These are phyloP conservation scores for Pomatostomus ruficeps DNA, from an alignment of 2,113 vertebrate genomes.

Conservation along the genomic window DNA sequence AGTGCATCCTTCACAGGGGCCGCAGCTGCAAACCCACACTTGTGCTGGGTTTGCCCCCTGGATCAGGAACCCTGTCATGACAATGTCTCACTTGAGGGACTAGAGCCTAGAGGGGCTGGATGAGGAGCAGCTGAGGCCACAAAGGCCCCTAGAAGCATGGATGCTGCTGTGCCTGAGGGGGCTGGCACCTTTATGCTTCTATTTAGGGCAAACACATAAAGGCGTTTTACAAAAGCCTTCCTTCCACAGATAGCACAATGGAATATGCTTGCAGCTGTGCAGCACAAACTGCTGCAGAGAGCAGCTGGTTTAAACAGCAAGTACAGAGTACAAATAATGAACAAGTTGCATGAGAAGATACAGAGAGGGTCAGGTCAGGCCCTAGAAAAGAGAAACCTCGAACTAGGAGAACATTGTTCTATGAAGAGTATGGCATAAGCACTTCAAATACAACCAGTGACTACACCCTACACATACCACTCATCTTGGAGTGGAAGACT, in stretches of 20 bases:
- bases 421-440: neutral
- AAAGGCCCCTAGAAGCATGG: accelerated
- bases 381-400: neutral
- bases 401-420: neutral
- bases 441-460: neutral
- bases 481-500: neutral
- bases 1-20: neutral
- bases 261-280: neutral
- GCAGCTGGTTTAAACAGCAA: neutral
- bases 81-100: accelerated
- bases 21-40: neutral
- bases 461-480: accelerated
- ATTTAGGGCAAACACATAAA: neutral
- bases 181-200: neutral
- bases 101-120: neutral
- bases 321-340: neutral
- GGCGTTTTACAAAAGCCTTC: neutral
- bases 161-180: neutral
- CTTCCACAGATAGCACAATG: neutral
- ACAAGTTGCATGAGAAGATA: neutral
- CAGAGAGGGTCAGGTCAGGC: neutral
- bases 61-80: accelerated
- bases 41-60: neutral
- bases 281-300: neutral
- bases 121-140: neutral